Evolutionary conservation across 2,888 invertebrate genomes (phyloP).

Genomic region (Athetis lepigone): DNA sequence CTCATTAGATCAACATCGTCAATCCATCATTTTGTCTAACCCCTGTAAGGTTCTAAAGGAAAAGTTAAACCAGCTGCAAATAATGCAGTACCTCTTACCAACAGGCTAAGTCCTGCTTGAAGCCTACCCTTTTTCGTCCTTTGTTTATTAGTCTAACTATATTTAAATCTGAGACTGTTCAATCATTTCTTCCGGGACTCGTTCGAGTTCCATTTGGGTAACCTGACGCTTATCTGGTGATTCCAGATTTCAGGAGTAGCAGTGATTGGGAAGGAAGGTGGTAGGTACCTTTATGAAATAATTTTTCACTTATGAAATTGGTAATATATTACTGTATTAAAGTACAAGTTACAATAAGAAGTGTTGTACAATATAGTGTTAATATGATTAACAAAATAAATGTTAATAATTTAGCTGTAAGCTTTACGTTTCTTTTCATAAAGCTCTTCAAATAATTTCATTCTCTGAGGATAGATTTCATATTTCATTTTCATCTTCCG

Average conservation of each 20-base stretch:
- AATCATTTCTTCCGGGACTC: no score
- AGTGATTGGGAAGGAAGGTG: no score
- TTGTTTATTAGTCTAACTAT: no score
- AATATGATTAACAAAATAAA: background rate
- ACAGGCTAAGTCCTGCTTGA: no score
- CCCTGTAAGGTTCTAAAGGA: background rate
- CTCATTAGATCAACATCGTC: background rate
- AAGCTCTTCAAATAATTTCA: slow-evolving; percentile 76
- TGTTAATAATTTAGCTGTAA: slow-evolving; percentile 18
- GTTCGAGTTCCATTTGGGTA: no score
- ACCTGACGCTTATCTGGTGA: no score
- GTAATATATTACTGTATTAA: slow-evolving; percentile 9
- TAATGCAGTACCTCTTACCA: no score
- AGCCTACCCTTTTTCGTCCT: no score
- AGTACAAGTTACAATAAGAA: background rate
- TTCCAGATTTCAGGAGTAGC: no score
- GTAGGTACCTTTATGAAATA: slow-evolving; percentile 18
- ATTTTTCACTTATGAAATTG: background rate
- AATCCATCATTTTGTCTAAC: background rate
- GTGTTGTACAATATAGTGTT: no score
- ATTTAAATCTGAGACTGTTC: no score
- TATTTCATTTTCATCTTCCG: slow-evolving; percentile 77
- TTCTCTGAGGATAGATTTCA: slow-evolving; percentile 77
- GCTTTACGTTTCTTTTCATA: slow-evolving; percentile 67
- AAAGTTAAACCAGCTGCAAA: background rate